Percentiles rank a stretch among this genome's conserved stretches.
phyloP scores from a whole-genome alignment of 1,140 invertebrate genomes.

The Lerema accius region DNA sequence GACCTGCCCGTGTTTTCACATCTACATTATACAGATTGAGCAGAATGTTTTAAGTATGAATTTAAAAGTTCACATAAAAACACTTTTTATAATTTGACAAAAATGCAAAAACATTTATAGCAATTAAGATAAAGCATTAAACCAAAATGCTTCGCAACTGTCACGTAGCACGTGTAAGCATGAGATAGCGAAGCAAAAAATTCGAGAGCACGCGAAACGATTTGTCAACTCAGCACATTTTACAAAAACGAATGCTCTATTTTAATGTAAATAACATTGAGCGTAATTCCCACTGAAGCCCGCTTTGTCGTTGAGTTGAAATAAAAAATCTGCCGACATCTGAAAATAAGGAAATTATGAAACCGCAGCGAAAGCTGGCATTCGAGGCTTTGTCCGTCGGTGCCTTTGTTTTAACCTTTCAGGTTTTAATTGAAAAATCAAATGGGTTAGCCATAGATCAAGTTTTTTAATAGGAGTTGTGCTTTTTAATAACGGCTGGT shows the following conservation, averaged over 20 bases:
- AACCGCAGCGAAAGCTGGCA: conserved; percentile 65
- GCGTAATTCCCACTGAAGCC: conserved; percentile 44
- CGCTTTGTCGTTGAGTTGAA: conserved; percentile 58
- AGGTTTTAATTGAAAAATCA: conserved; percentile 75
- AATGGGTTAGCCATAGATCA: conserved; percentile 46
- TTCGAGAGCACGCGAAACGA: conserved; percentile 19
- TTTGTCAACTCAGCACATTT: conserved; percentile 34
- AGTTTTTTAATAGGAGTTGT: conserved; percentile 33
- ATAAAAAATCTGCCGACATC: conserved; percentile 66
- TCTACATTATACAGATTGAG: no score
- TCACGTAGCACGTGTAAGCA: conserved; percentile 3
- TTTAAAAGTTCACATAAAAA: no score
- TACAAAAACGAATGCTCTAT: conserved; percentile 43
- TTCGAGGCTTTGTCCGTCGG: conserved; percentile 66
- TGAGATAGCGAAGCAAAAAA: conserved; percentile 15
- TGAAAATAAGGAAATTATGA: conserved; percentile 79
- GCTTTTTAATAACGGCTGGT: not conserved
- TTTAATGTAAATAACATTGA: conserved; percentile 64
- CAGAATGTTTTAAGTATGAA: no score
- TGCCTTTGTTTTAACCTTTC: conserved; percentile 72
- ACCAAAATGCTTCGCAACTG: not conserved
- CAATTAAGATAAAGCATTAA: conserved; percentile 6
- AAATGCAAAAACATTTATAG: conserved; percentile 6
- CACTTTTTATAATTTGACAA: no score
- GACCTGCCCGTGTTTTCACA: no score